Evolutionary conservation across 2,888 invertebrate genomes (phyloP).

Genomic region (Trichogramma evanescens): DNA sequence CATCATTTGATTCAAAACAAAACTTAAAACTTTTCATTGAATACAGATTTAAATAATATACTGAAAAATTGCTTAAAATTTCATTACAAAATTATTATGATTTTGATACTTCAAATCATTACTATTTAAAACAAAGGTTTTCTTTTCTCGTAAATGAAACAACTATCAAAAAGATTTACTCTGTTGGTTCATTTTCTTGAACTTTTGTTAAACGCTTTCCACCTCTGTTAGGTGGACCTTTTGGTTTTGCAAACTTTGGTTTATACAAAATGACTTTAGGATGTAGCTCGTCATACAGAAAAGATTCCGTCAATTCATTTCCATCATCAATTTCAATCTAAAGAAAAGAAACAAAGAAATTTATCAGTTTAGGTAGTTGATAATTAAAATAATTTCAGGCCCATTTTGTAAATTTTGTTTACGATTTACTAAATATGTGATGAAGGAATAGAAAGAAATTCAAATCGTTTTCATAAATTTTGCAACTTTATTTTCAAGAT

Average conservation of each 20-base stretch:
- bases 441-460: constrained; percentile 9
- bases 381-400: constrained; percentile 30
- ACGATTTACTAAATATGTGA: constrained; percentile 31
- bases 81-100: constrained; percentile 12
- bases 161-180: no score
- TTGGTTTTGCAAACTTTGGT: constrained; percentile 92
- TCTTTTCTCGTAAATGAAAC: no score
- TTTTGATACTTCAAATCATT: no score
- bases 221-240: constrained; percentile 89
- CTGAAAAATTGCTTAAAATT: background rate
- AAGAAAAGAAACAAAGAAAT: constrained; percentile 23
- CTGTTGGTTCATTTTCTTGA: constrained; percentile 30
- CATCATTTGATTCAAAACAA: constrained; percentile 5
- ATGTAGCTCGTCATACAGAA: constrained; percentile 86
- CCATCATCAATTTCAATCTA: constrained; percentile 89
- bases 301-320: constrained; percentile 83
- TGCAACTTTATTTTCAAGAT: constrained; percentile 17
- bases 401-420: constrained; percentile 40
- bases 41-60: background rate
- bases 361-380: constrained; percentile 1
- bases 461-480: background rate
- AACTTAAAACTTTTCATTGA: constrained; percentile 3
- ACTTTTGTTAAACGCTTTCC: constrained; percentile 79
- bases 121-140: no score
- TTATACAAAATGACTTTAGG: constrained; percentile 82